A percentile compares a stretch with the other conserved stretches of the same genome.
Evolutionary conservation across 2,888 invertebrate genomes (phyloP).

Genomic region (Drepanosiphum platanoidis): DNA sequence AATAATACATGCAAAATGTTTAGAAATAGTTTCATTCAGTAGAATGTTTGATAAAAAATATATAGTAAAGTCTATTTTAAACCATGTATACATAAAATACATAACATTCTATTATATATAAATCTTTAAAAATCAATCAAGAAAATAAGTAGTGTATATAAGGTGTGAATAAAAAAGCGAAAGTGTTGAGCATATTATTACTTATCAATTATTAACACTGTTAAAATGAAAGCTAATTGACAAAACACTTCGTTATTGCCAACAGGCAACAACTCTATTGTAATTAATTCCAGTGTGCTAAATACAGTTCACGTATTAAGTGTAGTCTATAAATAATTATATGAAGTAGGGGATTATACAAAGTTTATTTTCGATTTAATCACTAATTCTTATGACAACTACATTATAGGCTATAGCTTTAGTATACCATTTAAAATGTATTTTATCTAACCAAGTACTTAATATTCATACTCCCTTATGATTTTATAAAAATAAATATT

Average conservation of each 20-base stretch:
- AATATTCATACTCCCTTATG: background rate
- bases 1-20: too few species aligned
- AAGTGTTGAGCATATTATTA: slow-evolving; percentile 37
- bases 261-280: background rate
- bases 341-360: background rate
- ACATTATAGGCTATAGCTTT: too few species aligned
- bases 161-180: slow-evolving; percentile 23
- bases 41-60: background rate
- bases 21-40: too few species aligned
- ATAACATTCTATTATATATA: background rate
- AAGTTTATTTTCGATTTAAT: background rate
- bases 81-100: background rate
- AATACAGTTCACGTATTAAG: background rate
- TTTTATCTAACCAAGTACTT: background rate
- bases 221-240: slow-evolving; percentile 48
- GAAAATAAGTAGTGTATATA: slow-evolving; percentile 10
- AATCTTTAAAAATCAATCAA: slow-evolving; percentile 18
- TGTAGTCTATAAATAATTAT: background rate
- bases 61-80: background rate
- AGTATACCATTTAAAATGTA: too few species aligned
- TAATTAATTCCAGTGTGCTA: slow-evolving; percentile 23
- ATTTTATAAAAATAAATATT: background rate
- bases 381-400: background rate
- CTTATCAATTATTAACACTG: slow-evolving; percentile 24
- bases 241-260: slow-evolving; percentile 40